Evolutionary conservation across 2,888 invertebrate genomes (phyloP), one percentile per base, ranked within the genome.

Genomic region (Caenorhabditis parvicauda): DNA sequence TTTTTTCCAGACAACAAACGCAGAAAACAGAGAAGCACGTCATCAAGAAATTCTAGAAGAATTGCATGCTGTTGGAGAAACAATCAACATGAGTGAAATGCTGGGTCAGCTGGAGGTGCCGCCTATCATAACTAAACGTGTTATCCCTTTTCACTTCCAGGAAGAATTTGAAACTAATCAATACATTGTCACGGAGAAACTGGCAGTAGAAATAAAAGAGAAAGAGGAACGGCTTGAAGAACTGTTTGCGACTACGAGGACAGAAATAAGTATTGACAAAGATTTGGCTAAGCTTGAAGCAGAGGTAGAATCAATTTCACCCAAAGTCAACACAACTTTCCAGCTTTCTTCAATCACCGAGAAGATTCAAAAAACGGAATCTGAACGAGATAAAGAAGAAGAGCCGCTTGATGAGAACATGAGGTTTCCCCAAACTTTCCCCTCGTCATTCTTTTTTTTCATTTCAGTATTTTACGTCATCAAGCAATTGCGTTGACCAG

Each of bases 121-220:
- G 1, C n/a, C 32, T 32, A 17, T 42, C 21, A 29, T 27, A 19
- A 14, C 42, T 41, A 17, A 42, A 19, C 21, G 28, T 1, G 17
- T 17, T 41, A n/a, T 21, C 24, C 21, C n/a, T 21, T 35, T 24
- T 39, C 28, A 4, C 9, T 44, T 60, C 27, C 39, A 77, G 74
- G 89, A 90, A 80, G 90, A 90, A 83, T 86, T 88, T 38, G 87
- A 88, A 83, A 86, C 89, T 37, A 88, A 89, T 79, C 86, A 84
- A 58, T 90, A 89, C 82, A 85, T 91, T 60, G 87, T 88, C 0
- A 88, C 88, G 64, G 90, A 90, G 76, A 89, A 90, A 79, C 81
- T 91, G 50, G 90, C 90, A 0, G 87, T 88, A 72, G 91, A 92
- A 82, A 84, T 88, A 42, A 82, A 84, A 1, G 82, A 83, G 12